Conservation (phyloP, 1,140 invertebrate species). For the Ruditapes philippinarum region DNA sequence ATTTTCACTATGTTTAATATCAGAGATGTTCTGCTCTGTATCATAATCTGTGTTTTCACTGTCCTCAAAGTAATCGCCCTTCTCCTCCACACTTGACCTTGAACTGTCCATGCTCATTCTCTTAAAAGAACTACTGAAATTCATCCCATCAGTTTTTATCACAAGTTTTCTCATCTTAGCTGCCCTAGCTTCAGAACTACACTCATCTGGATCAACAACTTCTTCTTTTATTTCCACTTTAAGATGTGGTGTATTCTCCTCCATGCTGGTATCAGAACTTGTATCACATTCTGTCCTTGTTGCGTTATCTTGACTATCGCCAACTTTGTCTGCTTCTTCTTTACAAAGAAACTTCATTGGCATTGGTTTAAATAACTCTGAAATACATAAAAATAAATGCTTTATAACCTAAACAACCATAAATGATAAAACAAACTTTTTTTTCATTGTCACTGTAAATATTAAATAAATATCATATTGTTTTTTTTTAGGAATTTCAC, state of each 20-base stretch:
- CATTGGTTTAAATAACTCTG: conserved; percentile 80
- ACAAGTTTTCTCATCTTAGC: conserved; percentile 74
- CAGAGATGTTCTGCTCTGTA: background rate
- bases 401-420: too few species aligned
- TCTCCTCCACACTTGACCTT: conserved; percentile 10
- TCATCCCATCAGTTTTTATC: conserved; percentile 77
- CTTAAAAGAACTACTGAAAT: conserved; percentile 76
- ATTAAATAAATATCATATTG: too few species aligned
- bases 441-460: too few species aligned
- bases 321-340: background rate
- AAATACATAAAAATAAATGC: conserved; percentile 50
- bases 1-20: conserved; percentile 14
- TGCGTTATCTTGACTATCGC: background rate
- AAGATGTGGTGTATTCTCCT: background rate
- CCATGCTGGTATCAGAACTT: background rate
- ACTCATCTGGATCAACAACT: background rate
- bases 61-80: background rate
- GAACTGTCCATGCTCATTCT: conserved; percentile 51
- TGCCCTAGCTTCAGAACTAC: background rate
- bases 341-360: conserved; percentile 73
- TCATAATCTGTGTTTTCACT: conserved; percentile 9
- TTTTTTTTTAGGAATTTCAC: too few species aligned
- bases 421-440: too few species aligned
- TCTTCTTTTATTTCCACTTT: conserved; percentile 36
- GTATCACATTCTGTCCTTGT: conserved; percentile 33